Percentiles rank a stretch among this genome's conserved stretches.
Conservation (phyloP, 2,888 invertebrate species). For the Hedya salicella region DNA sequence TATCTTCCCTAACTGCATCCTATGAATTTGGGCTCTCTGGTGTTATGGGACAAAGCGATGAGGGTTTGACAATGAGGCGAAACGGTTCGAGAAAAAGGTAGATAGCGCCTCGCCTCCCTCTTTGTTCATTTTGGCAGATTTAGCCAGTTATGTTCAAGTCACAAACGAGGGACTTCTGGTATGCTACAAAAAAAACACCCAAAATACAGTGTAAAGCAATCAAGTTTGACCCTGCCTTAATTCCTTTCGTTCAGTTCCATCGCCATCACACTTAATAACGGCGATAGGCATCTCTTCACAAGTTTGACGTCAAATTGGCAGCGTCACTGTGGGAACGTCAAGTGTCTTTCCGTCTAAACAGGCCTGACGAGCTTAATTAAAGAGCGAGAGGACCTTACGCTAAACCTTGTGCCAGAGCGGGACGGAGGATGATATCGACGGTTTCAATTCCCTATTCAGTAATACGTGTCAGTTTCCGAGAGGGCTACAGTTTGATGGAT, state of each 20-base stretch:
- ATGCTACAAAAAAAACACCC: too few relatives aligned
- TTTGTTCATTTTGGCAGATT: too few relatives aligned
- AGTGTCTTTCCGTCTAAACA: slow-evolving; percentile 70
- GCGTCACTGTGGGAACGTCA: slow-evolving; percentile 68
- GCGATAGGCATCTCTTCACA: slow-evolving; percentile 56
- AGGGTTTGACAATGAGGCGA: too few relatives aligned
- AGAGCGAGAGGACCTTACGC: slow-evolving; percentile 53
- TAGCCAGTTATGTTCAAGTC: too few relatives aligned
- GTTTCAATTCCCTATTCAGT: slow-evolving; percentile 42
- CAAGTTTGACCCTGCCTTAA: neutral
- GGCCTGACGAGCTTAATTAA: slow-evolving; percentile 66
- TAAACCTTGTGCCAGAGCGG: slow-evolving; percentile 41
- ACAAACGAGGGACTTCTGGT: too few relatives aligned
- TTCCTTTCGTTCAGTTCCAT: neutral
- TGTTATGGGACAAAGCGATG: too few relatives aligned
- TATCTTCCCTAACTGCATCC: too few relatives aligned
- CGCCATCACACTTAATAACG: slow-evolving; percentile 45
- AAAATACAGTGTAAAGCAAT: too few relatives aligned
- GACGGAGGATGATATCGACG: slow-evolving; percentile 38
- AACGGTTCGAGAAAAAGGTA: too few relatives aligned
- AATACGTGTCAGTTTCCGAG: slow-evolving; percentile 42
- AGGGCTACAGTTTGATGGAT: slow-evolving; percentile 40
- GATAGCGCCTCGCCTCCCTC: too few relatives aligned
- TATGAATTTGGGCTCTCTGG: too few relatives aligned
- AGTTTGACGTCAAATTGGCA: slow-evolving; percentile 73